phyloP scores from a whole-genome alignment of 2,797 vertebrate species.

The Danio aesculapii region DNA sequence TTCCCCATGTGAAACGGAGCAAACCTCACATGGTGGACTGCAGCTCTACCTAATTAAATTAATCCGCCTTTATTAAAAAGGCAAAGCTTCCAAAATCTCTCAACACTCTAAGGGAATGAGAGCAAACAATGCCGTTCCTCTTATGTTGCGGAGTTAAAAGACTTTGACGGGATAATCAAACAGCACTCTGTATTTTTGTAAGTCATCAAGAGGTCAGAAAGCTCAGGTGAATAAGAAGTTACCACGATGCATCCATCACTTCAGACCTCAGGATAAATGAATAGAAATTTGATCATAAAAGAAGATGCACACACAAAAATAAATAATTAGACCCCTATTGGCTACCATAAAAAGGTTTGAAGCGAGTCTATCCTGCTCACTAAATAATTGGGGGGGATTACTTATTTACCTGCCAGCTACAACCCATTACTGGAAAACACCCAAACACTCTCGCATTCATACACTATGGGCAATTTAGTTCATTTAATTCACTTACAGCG shows the following conservation, averaged over 20 bases:
- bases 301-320: too few species aligned
- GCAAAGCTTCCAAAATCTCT: slow-evolving; percentile 26
- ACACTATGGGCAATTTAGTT: too few species aligned
- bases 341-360: too few species aligned
- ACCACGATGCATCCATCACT: neutral
- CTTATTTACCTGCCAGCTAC: too few species aligned
- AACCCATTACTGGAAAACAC: too few species aligned
- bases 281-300: neutral
- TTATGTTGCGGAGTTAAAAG: slow-evolving; percentile 15
- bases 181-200: slow-evolving; percentile 7
- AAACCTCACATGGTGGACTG: slow-evolving; percentile 13
- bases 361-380: too few species aligned
- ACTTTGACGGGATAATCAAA: slow-evolving; percentile 30
- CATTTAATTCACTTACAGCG: too few species aligned
- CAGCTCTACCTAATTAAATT: slow-evolving; percentile 37
- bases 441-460: too few species aligned
- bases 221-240: neutral
- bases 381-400: too few species aligned
- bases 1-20: neutral
- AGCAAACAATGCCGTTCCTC: slow-evolving; percentile 19
- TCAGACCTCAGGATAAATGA: neutral
- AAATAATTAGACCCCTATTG: too few species aligned
- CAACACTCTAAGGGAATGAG: slow-evolving; percentile 24
- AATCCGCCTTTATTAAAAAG: slow-evolving; percentile 45
- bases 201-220: slow-evolving; percentile 14